phyloP scores from a whole-genome alignment of 2,888 invertebrate genomes.

The Cheilosia vernalis region DNA sequence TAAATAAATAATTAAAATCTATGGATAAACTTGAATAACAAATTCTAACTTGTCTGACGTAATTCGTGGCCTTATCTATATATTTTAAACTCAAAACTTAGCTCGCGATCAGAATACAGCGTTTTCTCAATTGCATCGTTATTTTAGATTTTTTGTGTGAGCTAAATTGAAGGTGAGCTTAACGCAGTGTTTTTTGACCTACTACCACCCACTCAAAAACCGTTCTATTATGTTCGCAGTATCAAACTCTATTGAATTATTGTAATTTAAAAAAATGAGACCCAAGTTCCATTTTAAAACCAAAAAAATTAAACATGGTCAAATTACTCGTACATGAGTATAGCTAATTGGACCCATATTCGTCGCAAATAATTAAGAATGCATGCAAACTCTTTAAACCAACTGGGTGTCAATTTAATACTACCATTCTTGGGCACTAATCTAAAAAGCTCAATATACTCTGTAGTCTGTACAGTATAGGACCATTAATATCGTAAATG shows the following conservation, averaged over 20 bases:
- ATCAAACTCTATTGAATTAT: not conserved
- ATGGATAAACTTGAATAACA: too few relatives aligned
- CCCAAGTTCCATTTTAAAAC: not conserved
- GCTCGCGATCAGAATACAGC: too few relatives aligned
- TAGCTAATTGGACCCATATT: conserved; percentile 15
- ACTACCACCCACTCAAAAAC: too few relatives aligned
- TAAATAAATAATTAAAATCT: too few relatives aligned
- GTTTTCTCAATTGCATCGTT: too few relatives aligned
- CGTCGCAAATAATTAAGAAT: conserved; percentile 3
- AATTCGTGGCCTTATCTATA: too few relatives aligned
- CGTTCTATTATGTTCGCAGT: too few relatives aligned
- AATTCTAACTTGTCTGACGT: not conserved
- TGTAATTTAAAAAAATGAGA: not conserved
- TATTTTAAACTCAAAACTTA: too few relatives aligned
- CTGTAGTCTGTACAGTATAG: not conserved
- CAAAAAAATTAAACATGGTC: not conserved
- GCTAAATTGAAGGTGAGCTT: too few relatives aligned
- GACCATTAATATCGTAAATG: conserved; percentile 19
- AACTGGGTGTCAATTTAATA: conserved; percentile 32
- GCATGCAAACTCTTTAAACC: conserved; percentile 13
- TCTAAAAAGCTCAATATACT: conserved; percentile 36
- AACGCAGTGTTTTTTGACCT: too few relatives aligned
- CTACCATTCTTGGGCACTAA: conserved; percentile 7
- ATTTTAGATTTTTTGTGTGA: too few relatives aligned
- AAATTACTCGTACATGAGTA: not conserved